Evolutionary conservation across 2,113 vertebrate species (phyloP).

Genomic region (Rhinoderma darwinii): DNA sequence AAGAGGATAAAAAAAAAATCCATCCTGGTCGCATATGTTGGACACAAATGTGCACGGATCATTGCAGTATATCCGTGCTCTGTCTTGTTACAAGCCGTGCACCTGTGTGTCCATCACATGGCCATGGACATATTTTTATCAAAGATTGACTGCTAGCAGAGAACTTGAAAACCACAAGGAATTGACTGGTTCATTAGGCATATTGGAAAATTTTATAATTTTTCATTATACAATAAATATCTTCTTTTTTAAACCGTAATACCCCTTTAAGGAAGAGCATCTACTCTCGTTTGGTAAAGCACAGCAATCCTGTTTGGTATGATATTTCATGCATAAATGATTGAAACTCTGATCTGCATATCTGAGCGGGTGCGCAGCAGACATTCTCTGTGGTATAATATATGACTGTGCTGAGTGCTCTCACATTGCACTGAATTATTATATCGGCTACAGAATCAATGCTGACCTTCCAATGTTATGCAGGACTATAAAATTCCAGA

Average conservation of each 20-base stretch:
- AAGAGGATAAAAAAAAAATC: no score
- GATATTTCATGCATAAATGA: background rate
- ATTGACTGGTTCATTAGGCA: background rate
- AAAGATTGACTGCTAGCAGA: background rate
- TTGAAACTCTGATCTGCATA: background rate
- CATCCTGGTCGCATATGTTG: no score
- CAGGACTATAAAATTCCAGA: background rate
- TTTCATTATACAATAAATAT: no score
- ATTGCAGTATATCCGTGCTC: no score
- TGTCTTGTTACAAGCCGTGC: no score
- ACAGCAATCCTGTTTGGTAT: no score
- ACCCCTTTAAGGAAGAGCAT: background rate
- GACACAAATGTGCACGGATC: no score
- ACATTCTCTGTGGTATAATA: background rate
- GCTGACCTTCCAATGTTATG: slow-evolving; percentile 8
- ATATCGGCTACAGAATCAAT: background rate
- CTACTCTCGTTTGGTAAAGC: no score
- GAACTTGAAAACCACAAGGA: background rate
- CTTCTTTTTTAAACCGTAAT: no score
- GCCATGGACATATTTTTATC: background rate
- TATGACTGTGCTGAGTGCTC: background rate
- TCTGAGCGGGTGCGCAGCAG: background rate
- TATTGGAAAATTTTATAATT: background rate
- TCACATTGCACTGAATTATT: background rate
- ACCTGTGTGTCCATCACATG: no score